Percentiles rank a stretch among this genome's conserved stretches.
phyloP scores from a whole-genome alignment of 2,113 vertebrate species.

The Electrona antarctica region DNA sequence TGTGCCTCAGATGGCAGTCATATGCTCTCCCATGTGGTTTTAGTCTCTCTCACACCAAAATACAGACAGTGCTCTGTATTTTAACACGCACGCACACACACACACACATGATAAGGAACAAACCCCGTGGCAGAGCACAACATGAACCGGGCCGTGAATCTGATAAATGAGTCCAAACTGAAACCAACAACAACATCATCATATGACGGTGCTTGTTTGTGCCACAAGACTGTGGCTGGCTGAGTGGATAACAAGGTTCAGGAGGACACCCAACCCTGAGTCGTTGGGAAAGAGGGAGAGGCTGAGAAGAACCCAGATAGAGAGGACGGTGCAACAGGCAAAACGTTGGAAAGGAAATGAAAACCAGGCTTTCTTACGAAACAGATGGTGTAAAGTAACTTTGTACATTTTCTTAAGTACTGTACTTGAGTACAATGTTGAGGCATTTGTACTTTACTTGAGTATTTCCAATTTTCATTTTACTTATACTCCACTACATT shows the following conservation, averaged over 20 bases:
- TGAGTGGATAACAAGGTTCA: slow-evolving; percentile 9
- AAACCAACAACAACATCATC: slow-evolving; percentile 43
- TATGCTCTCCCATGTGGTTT: slow-evolving; percentile 1
- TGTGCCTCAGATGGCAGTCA: slow-evolving; percentile 10
- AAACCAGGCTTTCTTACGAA: slow-evolving; percentile 1
- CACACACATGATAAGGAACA: neutral
- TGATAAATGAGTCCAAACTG: neutral
- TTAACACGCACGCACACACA: neutral
- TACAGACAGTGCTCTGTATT: no score
- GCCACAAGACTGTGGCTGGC: slow-evolving; percentile 2
- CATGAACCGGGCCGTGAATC: neutral
- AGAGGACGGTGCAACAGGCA: neutral
- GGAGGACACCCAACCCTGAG: slow-evolving; percentile 1
- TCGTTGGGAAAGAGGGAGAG: neutral
- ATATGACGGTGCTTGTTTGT: slow-evolving; percentile 21
- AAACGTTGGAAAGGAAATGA: neutral
- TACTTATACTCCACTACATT: no score
- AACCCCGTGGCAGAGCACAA: neutral
- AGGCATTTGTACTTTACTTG: no score
- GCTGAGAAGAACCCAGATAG: neutral
- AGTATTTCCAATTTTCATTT: no score
- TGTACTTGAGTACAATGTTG: no score
- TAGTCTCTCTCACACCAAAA: no score
- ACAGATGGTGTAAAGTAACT: neutral
- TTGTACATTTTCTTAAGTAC: no score